Base-by-base conservation (phyloP, 1,140 invertebrate species). In the Paraescarpia echinospica region DNA sequence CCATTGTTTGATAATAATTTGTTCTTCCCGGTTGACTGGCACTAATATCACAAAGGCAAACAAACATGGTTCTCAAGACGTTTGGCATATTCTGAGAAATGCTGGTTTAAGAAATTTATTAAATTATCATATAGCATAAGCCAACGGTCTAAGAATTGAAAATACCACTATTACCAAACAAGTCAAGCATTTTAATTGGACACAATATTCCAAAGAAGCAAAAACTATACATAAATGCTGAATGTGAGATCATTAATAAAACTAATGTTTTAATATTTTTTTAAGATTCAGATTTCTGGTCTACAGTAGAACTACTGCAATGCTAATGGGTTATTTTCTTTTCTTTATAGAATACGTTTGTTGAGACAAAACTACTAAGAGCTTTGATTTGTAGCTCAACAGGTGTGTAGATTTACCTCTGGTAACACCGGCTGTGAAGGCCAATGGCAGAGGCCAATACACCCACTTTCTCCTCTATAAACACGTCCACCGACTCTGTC, bases 391-490 rank as follows among this genome's bases (percentile, higher is more conserved):
- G 18, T n/a, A 22, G n/a, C n/a, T 22, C 0, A 2, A 90, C 12
- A 35, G 12, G 18, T 35, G 8, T 35, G 34, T 90, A 90, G 89
- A 41, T 88, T 51, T 41, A 94, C 94, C 94, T 94, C 92, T 93
- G 92, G 91, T 94, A 94, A n/a, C 93, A 93, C 51, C 92, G 92
- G 31, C 92, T 94, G 93, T 94, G 94, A 22, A 93, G 92, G n/a
- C 77, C 89, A 27, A 93, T 92, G 89, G 94, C 59, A 41, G 93
- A 92, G 92, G 94, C 94, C 31, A 94, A 77, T 90, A 93, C 94
- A 1, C 93, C 93, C 91, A 94, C 94, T 89, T 94, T 94, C 18
- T 93, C 89, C 41, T 94, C 92, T 12, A 94, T 92, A 93, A 94
- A 94, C 35, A 93, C 91, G 33, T 93, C 34, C 59, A 77, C 59